Base-by-base conservation (phyloP, 2,888 invertebrate species). In the Athetis lepigone region DNA sequence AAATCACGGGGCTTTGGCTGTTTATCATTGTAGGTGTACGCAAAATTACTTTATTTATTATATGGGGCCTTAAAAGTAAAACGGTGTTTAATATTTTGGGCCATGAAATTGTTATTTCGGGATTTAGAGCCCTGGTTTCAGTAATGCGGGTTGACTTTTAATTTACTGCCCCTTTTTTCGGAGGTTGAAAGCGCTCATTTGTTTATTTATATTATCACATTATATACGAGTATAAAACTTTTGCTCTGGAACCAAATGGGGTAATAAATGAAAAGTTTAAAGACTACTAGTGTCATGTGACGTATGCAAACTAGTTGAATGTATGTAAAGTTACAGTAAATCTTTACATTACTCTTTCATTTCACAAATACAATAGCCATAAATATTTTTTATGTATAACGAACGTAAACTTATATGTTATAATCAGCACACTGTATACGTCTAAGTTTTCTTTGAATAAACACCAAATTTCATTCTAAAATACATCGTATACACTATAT, bases 391-490 rank as follows among this genome's bases (percentile, higher is more conserved):
- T 25, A 25, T 25, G 25, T 25, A 25, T 25, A 4, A 25, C 25
- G 3, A 4, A 25, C 29, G 11, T 13, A 33, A 33, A 33, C 13
- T 33, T 13, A 33, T 33, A 13, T 27, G 11, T 33, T 4, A 8
- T 4, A 37, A 43, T 27, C 25, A 21, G 27, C 19, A 25, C 29
- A 56, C 21, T n/a, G n/a, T n/a, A 49, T 18, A 50, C 25, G 9
- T 16, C 13, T 39, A 45, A 21, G 11, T 50, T 45, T 49, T 45
- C 49, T 50, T 45, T 50, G 43, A 68, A 45, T 27, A 59, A 39
- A 59, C 2, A 50, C 37, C 25, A 37, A 67, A 47, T 52, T 46
- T 16, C 9, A 37, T 40, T n/a, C 29, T 33, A 16, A 40, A 52
- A 69, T 50, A 27, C 16, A 45, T 29, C 19, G 39, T 37, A 37